These are phyloP conservation scores for Xyrichtys novacula DNA, from an alignment of 2,797 vertebrate species.

Conservation along the genomic window DNA sequence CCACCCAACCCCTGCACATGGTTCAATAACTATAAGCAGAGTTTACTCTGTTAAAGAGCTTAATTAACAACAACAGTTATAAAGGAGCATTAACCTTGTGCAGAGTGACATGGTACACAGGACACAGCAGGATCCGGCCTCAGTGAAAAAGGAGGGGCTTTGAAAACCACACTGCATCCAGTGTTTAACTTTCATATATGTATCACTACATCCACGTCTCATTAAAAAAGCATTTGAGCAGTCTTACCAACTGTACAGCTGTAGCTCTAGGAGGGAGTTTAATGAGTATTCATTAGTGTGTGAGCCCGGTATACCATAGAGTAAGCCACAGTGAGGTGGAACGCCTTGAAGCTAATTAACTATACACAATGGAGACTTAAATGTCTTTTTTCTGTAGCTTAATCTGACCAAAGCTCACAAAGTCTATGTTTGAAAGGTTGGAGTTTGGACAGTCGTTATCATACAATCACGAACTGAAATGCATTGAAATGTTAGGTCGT, in stretches of 20 bases:
- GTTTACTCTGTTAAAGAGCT: no score
- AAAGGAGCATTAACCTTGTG: not conserved
- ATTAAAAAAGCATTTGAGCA: slow-evolving; percentile 51
- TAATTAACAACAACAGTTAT: not conserved
- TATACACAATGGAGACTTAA: slow-evolving; percentile 22
- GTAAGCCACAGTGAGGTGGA: slow-evolving; percentile 26
- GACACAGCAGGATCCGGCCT: not conserved
- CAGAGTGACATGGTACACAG: not conserved
- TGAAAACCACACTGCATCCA: slow-evolving; percentile 4
- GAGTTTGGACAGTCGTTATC: no score
- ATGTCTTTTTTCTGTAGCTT: slow-evolving; percentile 11
- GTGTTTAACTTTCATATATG: not conserved
- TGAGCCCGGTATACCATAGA: slow-evolving; percentile 37
- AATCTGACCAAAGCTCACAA: slow-evolving; percentile 22
- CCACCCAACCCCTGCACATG: not conserved
- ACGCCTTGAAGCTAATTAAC: slow-evolving; percentile 37
- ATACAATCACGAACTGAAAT: not conserved
- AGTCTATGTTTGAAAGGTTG: slow-evolving; percentile 18
- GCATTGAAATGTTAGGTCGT: no score
- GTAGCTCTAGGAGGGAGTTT: slow-evolving; percentile 44
- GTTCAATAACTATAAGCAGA: no score
- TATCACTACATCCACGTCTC: slow-evolving; percentile 22
- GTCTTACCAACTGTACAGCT: slow-evolving; percentile 44
- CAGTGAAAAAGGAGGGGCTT: slow-evolving; percentile 7
- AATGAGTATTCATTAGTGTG: slow-evolving; percentile 56